Percentiles rank a stretch among this genome's conserved stretches.
These are phyloP conservation scores for Sebastes trivittatus DNA, from an alignment of 2,797 vertebrate species.

Conservation along the genomic window DNA sequence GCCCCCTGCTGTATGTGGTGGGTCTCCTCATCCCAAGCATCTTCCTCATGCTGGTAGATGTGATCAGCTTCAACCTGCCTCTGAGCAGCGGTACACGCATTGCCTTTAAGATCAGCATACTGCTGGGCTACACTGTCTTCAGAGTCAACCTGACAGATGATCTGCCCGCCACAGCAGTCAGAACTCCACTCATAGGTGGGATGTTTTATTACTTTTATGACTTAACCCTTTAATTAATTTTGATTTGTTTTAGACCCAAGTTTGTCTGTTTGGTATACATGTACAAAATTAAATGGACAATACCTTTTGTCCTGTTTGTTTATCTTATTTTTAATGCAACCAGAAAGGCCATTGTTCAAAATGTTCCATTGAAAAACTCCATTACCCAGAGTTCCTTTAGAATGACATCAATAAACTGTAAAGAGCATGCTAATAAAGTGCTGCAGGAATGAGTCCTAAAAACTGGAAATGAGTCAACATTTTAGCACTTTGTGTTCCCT, in stretches of 20 bases:
- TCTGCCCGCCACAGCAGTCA: constrained; percentile 79
- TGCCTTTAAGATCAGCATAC: constrained; percentile 87
- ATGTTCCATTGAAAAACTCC: no score
- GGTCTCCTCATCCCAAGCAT: constrained; percentile 84
- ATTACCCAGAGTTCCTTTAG: no score
- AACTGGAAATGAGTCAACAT: no score
- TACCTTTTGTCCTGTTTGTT: background rate
- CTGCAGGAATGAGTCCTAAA: no score
- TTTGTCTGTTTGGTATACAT: background rate
- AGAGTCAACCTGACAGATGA: constrained; percentile 87
- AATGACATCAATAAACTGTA: no score
- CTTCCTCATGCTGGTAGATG: constrained; percentile 89
- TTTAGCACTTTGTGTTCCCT: no score
- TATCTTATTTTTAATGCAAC: background rate
- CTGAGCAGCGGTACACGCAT: constrained; percentile 85
- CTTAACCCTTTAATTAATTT: background rate
- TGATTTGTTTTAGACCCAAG: rapidly evolving
- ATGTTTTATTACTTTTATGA: background rate
- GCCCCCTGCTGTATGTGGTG: constrained; percentile 87
- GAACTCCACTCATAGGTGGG: constrained; percentile 87
- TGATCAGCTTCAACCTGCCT: constrained; percentile 89
- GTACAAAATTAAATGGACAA: background rate
- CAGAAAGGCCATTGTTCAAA: background rate
- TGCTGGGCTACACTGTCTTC: constrained; percentile 90
- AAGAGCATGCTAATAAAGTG: background rate